Base-by-base conservation (phyloP, 2,113 vertebrate species). In the Heterotis niloticus region DNA sequence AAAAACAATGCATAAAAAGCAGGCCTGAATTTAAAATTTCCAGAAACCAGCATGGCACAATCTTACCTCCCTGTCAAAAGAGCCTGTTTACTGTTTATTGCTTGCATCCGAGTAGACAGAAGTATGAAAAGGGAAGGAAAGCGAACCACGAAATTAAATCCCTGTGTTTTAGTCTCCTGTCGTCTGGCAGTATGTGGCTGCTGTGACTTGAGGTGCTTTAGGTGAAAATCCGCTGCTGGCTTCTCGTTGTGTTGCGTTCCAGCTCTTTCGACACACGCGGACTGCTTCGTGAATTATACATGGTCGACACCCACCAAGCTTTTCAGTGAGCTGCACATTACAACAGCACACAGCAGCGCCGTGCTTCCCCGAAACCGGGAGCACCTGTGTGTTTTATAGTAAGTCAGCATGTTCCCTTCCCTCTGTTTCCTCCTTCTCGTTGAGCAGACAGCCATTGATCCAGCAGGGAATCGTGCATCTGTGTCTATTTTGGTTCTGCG, bases 71-170 rank as follows among this genome's bases (percentile, higher is more conserved):
- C 26, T 57, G 5, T 10, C 0, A 13, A 20, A 51, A 7, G 3
- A 1, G 12, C n/a, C 28, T 13, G 0, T 24, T 20, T 60, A 29
- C 20, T 7, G 3, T 70, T 75, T 60, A 54, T 13, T 16, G 26
- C 64, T 59, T 59, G 10, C 28, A 29, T 24, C 56, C 0, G 17
- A 24, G 28, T 68, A 12, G 26, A 20, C 29, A 10, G 17, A 24
- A 54, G 17, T 52, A 0, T 68, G 76, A 24, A 26, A 57, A 16
- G 11, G 20, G 23, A 17, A 18, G 13, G 14, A 62, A 23, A 29
- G 29, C 11, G 23, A 85, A 81, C 88, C 69, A 88, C 88, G 88
- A 90, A 88, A 88, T 86, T 86, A 90, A 88, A 88, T 89, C 84
- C 24, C 81, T 88, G 66, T 76, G 76, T 60, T 82, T 82, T 85